Conservation (phyloP, 2,797 vertebrate species). For the Scarus forsteni region DNA sequence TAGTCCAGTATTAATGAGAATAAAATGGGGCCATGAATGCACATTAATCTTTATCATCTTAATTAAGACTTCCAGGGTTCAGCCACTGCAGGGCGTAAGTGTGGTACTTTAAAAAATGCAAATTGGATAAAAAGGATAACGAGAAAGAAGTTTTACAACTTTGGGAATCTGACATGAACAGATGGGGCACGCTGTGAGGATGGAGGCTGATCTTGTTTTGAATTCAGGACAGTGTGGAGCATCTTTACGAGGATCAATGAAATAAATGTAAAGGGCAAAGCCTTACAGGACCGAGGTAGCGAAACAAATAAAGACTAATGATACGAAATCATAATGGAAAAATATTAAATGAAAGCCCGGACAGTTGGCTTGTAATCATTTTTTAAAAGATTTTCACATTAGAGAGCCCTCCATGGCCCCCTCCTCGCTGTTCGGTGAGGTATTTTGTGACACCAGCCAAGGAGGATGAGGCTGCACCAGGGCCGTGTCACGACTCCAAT, state of each 20-base stretch:
- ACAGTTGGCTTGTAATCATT: not conserved
- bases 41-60: conserved; percentile 26
- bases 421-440: conserved; percentile 14
- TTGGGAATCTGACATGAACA: not conserved
- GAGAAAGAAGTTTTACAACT: not conserved
- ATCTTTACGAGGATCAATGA: not conserved
- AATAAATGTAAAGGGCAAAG: not conserved
- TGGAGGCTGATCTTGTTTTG: not conserved
- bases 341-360: not conserved
- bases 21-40: conserved; percentile 7
- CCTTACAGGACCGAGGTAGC: too few relatives aligned
- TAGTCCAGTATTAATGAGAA: conserved; percentile 12
- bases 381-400: not conserved
- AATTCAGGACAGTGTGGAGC: not conserved
- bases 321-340: not conserved
- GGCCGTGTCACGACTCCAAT: conserved; percentile 65
- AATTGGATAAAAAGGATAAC: not conserved
- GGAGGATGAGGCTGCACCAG: conserved; percentile 44
- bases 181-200: not conserved
- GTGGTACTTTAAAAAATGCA: conserved; percentile 6
- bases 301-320: not conserved
- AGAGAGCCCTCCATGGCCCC: not conserved
- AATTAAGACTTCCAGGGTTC: conserved; percentile 6
- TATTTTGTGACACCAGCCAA: conserved; percentile 50
- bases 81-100: conserved; percentile 8